These are phyloP conservation scores for Galbula dea DNA, from an alignment of 2,113 vertebrate species.

Conservation along the genomic window DNA sequence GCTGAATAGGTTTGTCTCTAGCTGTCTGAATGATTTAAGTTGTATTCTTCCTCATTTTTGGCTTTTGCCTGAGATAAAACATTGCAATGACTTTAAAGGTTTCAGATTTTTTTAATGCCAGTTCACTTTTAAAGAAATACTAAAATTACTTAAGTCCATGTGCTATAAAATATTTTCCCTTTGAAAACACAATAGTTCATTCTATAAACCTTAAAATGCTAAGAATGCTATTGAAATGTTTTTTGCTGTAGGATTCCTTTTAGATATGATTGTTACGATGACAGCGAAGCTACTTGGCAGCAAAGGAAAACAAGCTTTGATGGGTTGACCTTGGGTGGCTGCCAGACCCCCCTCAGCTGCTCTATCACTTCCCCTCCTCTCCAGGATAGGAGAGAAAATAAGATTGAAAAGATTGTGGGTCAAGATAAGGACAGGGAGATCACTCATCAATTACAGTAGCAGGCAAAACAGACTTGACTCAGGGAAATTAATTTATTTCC, in stretches of 20 bases:
- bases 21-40: background rate
- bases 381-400: background rate
- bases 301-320: background rate
- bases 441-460: background rate
- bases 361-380: background rate
- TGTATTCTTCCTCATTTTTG: background rate
- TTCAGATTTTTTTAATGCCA: background rate
- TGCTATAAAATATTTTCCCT: background rate
- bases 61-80: background rate
- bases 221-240: background rate
- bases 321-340: background rate
- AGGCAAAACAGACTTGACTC: background rate
- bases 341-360: background rate
- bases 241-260: background rate
- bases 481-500: background rate
- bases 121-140: background rate
- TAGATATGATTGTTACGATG: background rate
- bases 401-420: background rate
- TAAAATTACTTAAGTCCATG: background rate
- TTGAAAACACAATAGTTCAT: background rate
- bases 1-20: background rate
- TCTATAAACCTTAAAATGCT: background rate
- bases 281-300: background rate
- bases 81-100: background rate
- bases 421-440: background rate